phyloP scores from a whole-genome alignment of 2,888 invertebrate genomes.

The Carcina quercana region DNA sequence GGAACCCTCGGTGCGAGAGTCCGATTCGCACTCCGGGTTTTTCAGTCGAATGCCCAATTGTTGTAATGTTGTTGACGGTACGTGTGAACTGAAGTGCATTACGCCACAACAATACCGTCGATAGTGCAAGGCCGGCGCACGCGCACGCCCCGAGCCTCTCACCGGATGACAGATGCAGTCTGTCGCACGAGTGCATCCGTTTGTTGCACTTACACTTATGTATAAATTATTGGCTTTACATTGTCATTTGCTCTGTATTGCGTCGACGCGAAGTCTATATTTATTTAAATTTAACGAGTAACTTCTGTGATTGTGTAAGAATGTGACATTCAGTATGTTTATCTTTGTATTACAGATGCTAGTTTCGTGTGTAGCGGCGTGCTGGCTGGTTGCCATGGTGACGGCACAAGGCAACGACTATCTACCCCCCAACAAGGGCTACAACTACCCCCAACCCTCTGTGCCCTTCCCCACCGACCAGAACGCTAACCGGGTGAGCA shows the following conservation, averaged over 20 bases:
- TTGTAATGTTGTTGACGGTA: neutral
- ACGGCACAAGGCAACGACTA: slow-evolving; percentile 82
- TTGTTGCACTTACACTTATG: too few species aligned
- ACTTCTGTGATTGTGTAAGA: neutral
- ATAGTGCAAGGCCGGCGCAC: slow-evolving; percentile 25
- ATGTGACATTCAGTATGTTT: neutral
- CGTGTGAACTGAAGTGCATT: slow-evolving; percentile 5
- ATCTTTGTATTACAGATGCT: slow-evolving; percentile 66
- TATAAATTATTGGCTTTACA: neutral
- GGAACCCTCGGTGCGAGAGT: too few species aligned
- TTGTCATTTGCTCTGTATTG: neutral
- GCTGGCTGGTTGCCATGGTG: slow-evolving; percentile 64
- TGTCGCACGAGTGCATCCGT: too few species aligned
- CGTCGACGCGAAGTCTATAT: neutral
- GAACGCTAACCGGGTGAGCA: slow-evolving; percentile 40
- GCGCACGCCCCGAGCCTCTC: too few species aligned
- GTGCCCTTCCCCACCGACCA: slow-evolving; percentile 69
- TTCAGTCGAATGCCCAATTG: too few species aligned
- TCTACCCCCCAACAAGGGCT: slow-evolving; percentile 81
- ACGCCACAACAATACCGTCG: slow-evolving; percentile 12
- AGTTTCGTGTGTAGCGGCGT: slow-evolving; percentile 57
- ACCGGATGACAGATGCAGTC: slow-evolving; percentile 1
- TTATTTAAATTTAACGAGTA: neutral
- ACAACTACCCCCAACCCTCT: slow-evolving; percentile 81
- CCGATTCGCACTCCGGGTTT: too few species aligned